These are phyloP conservation scores for Andrena fulva DNA, from an alignment of 2,888 invertebrate species.

Conservation along the genomic window DNA sequence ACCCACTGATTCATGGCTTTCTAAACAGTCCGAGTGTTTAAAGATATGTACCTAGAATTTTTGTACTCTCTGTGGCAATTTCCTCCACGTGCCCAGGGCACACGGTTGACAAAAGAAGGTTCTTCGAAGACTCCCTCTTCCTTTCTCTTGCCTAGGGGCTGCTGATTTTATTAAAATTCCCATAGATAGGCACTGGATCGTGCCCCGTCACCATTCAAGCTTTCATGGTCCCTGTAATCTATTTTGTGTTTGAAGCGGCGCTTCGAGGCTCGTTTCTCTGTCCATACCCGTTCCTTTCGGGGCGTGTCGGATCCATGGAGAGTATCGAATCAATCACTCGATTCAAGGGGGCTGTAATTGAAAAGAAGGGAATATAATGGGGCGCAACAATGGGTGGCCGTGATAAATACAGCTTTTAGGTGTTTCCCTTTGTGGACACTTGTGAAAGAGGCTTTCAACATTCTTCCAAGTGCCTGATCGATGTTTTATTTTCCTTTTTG, in stretches of 20 bases:
- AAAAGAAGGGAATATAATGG: constrained; percentile 16
- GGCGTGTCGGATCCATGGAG: constrained; percentile 1
- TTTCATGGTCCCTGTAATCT: constrained; percentile 9
- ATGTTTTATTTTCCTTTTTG: background rate
- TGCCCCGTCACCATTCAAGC: background rate
- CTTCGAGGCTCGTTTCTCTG: constrained; percentile 8
- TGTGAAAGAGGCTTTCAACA: background rate
- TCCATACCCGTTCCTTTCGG: constrained; percentile 10
- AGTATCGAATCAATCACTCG: constrained; percentile 42
- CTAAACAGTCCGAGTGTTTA: too few species aligned
- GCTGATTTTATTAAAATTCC: background rate
- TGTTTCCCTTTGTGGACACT: background rate
- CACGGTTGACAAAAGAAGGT: background rate
- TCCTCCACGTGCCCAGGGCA: background rate
- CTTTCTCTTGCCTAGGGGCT: background rate
- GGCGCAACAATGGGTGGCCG: background rate
- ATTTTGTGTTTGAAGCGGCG: constrained; percentile 28
- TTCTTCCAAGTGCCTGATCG: background rate
- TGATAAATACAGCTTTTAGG: constrained; percentile 19
- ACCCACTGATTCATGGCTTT: too few species aligned
- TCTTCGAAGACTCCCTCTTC: background rate
- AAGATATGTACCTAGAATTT: background rate
- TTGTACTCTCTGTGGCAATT: background rate
- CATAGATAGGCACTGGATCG: background rate
- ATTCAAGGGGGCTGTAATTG: constrained; percentile 16